Evolutionary conservation across 1,140 invertebrate genomes (phyloP).

Genomic region (Drosophila carrolli): DNA sequence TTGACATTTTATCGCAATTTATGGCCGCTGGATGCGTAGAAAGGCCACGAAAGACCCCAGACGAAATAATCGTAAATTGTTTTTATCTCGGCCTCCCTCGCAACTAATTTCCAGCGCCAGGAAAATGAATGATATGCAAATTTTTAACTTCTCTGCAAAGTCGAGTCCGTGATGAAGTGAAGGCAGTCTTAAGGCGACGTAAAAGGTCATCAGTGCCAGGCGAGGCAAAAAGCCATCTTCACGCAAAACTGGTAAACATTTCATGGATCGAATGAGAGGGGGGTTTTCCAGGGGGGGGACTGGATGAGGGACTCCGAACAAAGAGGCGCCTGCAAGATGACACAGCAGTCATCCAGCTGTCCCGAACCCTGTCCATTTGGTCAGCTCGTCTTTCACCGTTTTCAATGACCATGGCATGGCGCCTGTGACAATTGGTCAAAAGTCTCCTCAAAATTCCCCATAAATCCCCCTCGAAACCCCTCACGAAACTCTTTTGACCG

Average conservation of each 20-base stretch:
- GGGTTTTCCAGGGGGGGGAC: neutral
- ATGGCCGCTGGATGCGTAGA: conserved; percentile 55
- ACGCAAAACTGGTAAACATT: conserved; percentile 45
- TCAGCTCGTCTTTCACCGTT: conserved; percentile 68
- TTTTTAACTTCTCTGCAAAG: conserved; percentile 31
- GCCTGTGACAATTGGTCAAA: conserved; percentile 50
- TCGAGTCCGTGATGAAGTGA: conserved; percentile 56
- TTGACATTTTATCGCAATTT: conserved; percentile 74
- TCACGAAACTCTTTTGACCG: neutral
- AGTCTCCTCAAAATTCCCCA: neutral
- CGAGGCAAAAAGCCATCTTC: conserved; percentile 63
- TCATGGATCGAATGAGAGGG: neutral
- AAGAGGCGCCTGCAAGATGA: conserved; percentile 74
- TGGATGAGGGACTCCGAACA: conserved; percentile 35
- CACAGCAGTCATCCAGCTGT: conserved; percentile 58
- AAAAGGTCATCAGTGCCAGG: conserved; percentile 71
- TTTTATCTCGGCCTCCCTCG: conserved; percentile 39
- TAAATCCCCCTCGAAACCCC: neutral
- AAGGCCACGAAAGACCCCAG: conserved; percentile 38
- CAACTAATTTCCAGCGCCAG: conserved; percentile 33
- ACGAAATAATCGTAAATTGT: conserved; percentile 77
- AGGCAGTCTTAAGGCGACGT: conserved; percentile 68
- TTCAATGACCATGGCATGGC: conserved; percentile 62
- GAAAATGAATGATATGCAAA: conserved; percentile 75
- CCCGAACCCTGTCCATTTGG: conserved; percentile 22